These are phyloP conservation scores for Lottia scabra DNA, from an alignment of 2,888 invertebrate genomes.

Conservation along the genomic window DNA sequence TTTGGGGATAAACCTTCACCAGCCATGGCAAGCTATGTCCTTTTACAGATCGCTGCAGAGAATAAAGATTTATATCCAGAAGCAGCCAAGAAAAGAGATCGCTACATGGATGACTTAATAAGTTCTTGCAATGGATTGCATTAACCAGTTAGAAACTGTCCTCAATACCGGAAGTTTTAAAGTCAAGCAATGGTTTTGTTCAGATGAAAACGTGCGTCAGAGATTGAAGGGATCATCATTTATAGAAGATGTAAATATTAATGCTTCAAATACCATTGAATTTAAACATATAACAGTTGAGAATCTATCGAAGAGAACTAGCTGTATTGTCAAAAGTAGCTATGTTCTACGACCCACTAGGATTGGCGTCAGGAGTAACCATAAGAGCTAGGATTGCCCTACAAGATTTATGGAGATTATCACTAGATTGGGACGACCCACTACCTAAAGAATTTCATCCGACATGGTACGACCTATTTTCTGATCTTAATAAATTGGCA, in stretches of 20 bases:
- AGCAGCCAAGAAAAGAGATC: constrained; percentile 14
- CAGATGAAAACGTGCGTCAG: neutral
- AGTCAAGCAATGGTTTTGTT: constrained; percentile 15
- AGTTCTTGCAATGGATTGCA: constrained; percentile 12
- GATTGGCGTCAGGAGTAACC: constrained; percentile 15
- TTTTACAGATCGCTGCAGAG: constrained; percentile 15
- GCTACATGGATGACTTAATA: constrained; percentile 22
- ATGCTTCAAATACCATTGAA: too few relatives aligned
- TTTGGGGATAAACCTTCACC: constrained; percentile 23
- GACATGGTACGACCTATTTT: neutral
- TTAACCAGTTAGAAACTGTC: constrained; percentile 8
- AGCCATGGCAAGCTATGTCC: constrained; percentile 17
- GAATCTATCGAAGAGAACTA: constrained; percentile 10
- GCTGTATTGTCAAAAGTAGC: constrained; percentile 14
- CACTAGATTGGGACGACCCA: constrained; percentile 13
- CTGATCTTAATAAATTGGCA: neutral
- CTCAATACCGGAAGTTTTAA: constrained; percentile 9
- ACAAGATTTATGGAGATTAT: constrained; percentile 15
- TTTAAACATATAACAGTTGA: neutral
- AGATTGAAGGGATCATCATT: too few relatives aligned
- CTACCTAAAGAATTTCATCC: neutral
- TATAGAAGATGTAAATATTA: too few relatives aligned
- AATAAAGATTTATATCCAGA: constrained; percentile 11
- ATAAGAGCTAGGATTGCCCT: constrained; percentile 15
- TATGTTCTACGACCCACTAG: constrained; percentile 17